Evolutionary conservation across 2,888 invertebrate species (phyloP), one percentile per base, ranked within the genome.

Genomic region (Phalera bucephala): DNA sequence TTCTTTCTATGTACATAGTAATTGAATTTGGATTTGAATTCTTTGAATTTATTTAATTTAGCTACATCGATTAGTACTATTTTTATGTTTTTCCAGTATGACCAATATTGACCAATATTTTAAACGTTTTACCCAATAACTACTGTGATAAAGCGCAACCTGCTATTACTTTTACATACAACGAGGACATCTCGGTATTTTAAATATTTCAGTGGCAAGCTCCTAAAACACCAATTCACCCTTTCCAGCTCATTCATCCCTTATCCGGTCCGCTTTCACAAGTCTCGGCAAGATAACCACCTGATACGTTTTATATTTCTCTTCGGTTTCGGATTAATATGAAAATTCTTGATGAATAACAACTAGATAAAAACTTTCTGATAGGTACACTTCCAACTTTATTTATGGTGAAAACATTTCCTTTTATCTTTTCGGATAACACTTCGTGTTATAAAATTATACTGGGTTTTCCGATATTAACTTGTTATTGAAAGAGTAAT

Each of bases 251-350:
- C 45, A 59, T 38, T 52, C 42, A 40, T 42, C 48, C 31, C 44
- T 53, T 59, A 36, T 31, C 32, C 31, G 39, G 56, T 40, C 45
- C 52, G 49, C 42, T 57, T 59, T 57, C 59, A 57, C 49, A 33
- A 35, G 32, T 45, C 42, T 44, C 42, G 31, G 35, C 26, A 39
- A 59, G 57, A 59, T 57, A 59, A 57, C 42, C 45, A 21, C 9
- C 26, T 28, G 30, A 34, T 41, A 36, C 39, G 23, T 40, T 39
- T 30, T 39, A 31, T 19, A 36, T 22, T 29, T 36, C 45, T 29
- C 40, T 36, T 32, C 12, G 27, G 28, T 40, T 29, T 40, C 9
- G 33, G 31, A 40, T 36, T 33, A 35, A 47, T 46, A 47, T 36
- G 28, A 34, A 33, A 31, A 34, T 40, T 29, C 41, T 26, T 26